These are phyloP conservation scores for Crambe crambe DNA, from an alignment of 37 sponge, comb jelly and placozoan species.

Conservation along the genomic window DNA sequence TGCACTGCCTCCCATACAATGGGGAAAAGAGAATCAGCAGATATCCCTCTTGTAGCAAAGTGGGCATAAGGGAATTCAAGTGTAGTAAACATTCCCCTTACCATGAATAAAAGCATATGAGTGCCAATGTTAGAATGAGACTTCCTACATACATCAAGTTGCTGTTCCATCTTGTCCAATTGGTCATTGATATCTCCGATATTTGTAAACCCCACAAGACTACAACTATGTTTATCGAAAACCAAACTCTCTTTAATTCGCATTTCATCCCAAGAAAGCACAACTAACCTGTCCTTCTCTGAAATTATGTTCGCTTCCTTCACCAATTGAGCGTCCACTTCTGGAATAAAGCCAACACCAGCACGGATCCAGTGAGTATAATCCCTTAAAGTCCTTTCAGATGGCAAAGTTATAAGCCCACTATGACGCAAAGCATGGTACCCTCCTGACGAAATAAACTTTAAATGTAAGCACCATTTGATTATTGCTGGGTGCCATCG, in stretches of 20 bases:
- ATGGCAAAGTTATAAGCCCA: too few relatives aligned
- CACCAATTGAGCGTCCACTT: slow-evolving; percentile 32
- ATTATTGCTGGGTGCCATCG: slow-evolving; percentile 58
- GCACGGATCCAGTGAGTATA: slow-evolving; percentile 30
- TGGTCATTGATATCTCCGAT: slow-evolving; percentile 25
- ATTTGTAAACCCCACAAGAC: slow-evolving; percentile 39
- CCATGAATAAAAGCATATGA: slow-evolving; percentile 48
- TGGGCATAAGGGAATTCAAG: slow-evolving; percentile 45
- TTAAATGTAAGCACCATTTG: slow-evolving; percentile 52
- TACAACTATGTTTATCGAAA: slow-evolving; percentile 39
- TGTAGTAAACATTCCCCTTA: slow-evolving; percentile 30
- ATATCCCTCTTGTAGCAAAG: slow-evolving; percentile 15
- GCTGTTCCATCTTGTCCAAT: slow-evolving; percentile 22
- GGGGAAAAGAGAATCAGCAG: slow-evolving; percentile 31
- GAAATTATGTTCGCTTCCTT: slow-evolving; percentile 26
- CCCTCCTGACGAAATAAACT: too few relatives aligned
- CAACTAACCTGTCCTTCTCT: slow-evolving; percentile 32
- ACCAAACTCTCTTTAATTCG: slow-evolving; percentile 40
- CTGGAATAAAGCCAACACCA: slow-evolving; percentile 35
- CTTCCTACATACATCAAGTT: background rate
- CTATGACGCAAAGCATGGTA: too few relatives aligned
- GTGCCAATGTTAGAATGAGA: slow-evolving; percentile 5
- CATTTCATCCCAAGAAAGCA: slow-evolving; percentile 35
- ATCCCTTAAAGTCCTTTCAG: slow-evolving; percentile 40
- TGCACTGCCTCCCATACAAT: too few relatives aligned